Evolutionary conservation across 2,888 invertebrate species (phyloP).

Genomic region (Dynastes hyllus): DNA sequence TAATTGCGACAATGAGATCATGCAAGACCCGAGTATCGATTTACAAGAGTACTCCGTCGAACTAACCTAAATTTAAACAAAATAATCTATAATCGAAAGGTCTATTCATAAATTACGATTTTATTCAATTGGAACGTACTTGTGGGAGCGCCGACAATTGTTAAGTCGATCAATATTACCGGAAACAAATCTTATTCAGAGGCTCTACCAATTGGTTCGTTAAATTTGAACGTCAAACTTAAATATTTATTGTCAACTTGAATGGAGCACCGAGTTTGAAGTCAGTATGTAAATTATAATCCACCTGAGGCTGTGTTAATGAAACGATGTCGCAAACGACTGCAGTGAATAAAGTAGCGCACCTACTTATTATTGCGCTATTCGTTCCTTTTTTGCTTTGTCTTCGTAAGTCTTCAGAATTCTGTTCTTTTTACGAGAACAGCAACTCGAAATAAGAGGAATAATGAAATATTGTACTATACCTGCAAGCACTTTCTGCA

Average conservation of each 20-base stretch:
- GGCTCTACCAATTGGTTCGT: conserved; percentile 48
- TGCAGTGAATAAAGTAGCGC: neutral
- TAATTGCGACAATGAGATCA: conserved; percentile 48
- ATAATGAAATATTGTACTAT: too few relatives aligned
- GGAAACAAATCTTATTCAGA: conserved; percentile 54
- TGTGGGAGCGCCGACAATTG: conserved; percentile 54
- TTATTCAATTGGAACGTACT: conserved; percentile 55
- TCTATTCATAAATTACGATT: conserved; percentile 53
- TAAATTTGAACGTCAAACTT: conserved; percentile 48
- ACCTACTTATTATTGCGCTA: neutral
- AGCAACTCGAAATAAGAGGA: too few relatives aligned
- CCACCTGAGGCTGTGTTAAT: conserved; percentile 30
- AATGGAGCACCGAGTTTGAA: conserved; percentile 25
- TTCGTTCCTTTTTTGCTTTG: too few relatives aligned
- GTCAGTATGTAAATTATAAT: conserved; percentile 44
- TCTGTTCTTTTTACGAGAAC: too few relatives aligned
- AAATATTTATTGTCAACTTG: conserved; percentile 47
- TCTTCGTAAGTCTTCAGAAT: too few relatives aligned
- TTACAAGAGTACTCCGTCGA: conserved; percentile 26
- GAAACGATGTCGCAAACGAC: conserved; percentile 7
- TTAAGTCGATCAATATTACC: conserved; percentile 56
- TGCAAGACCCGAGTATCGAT: conserved; percentile 19
- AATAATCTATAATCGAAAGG: conserved; percentile 47
- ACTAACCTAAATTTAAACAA: conserved; percentile 44
- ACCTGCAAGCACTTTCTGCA: too few relatives aligned